Conservation (phyloP, 2,797 vertebrate genomes). For the Helicolenus hilgendorfi region DNA sequence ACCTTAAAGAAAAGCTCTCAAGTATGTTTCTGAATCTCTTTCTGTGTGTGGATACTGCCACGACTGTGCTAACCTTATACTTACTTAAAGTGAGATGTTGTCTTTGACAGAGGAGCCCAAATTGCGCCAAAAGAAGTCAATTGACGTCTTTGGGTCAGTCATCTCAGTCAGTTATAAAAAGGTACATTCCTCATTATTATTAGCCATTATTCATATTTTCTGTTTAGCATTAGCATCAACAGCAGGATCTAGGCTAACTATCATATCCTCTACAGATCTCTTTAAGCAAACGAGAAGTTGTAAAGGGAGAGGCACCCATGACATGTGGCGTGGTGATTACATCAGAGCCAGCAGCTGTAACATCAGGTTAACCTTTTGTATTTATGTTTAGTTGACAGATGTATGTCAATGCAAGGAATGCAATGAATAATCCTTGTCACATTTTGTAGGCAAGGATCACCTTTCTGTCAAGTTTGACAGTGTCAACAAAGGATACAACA, state of each 20-base stretch:
- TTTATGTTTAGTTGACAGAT: not conserved
- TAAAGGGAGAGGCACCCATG: slow-evolving; percentile 74
- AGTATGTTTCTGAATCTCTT: slow-evolving; percentile 39
- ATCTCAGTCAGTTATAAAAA: slow-evolving; percentile 90
- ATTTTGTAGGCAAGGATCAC: slow-evolving; percentile 78
- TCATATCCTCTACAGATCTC: slow-evolving; percentile 79
- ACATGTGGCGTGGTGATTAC: slow-evolving; percentile 87
- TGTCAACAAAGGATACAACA: slow-evolving; percentile 65
- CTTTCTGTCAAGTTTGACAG: slow-evolving; percentile 88
- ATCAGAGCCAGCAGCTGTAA: slow-evolving; percentile 71
- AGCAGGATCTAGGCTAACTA: not conserved
- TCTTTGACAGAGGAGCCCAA: slow-evolving; percentile 64
- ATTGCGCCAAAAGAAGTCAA: slow-evolving; percentile 68
- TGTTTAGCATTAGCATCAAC: not conserved
- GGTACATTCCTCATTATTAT: slow-evolving; percentile 72
- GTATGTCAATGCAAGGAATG: not conserved
- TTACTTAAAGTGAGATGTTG: not conserved
- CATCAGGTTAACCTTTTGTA: slow-evolving; percentile 81
- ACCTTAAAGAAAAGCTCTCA: slow-evolving; percentile 75
- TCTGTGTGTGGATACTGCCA: not conserved
- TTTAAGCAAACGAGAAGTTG: slow-evolving; percentile 85
- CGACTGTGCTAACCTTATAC: not conserved
- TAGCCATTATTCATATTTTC: not conserved
- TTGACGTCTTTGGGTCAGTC: slow-evolving; percentile 83
- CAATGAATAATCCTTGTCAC: not conserved